Evolutionary conservation across 2,113 vertebrate genomes (phyloP), one percentile per base, ranked within the genome.

Genomic region (Gasterosteus aculeatus): DNA sequence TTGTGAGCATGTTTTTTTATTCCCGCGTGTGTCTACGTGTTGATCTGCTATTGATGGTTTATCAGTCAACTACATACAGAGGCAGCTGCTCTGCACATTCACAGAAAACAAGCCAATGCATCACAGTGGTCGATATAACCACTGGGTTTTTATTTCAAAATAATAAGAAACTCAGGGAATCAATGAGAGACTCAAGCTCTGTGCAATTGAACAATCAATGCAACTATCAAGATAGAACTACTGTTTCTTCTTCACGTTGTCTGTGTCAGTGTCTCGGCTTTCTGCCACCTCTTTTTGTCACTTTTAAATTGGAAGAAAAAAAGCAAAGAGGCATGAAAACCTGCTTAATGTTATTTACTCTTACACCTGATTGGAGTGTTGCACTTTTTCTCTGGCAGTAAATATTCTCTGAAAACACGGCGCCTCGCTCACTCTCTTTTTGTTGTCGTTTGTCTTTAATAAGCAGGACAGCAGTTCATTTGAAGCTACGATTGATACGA

Each of bases 101-200:
- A 69, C 7, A 69, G 29, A 2, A 42, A 56, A 67, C 56, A 62
- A 29, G 22, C 39, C 22, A 49, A 10, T 72, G 67, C 49, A 67
- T 82, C 61, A 46, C 35, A 54, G 31, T 33, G 56, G 12, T 49
- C 57, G 11, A 35, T 58, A 29, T 29, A 41, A 58, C 19, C 31
- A 18, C 49, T 68, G 29, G 10, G 22, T 26, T 71, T 72, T 69
- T 31, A 65, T 56, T 75, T 78, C 31, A 64, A 49, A 4, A 56
- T 54, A 65, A 78, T 29, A n/a, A 69, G 38, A n/a, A 59, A 19
- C 58, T 53, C 18, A 44, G 22, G 14, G 1, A 46, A 61, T 41
- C 49, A 42, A 29, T 10, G 29, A 39, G 18, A 44, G 57, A 56
- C 18, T 46, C 10, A 53, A 63, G 44, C 18, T 46, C 7, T 64